Conservation (phyloP, 2,113 vertebrate genomes). For the Octodon degus region DNA sequence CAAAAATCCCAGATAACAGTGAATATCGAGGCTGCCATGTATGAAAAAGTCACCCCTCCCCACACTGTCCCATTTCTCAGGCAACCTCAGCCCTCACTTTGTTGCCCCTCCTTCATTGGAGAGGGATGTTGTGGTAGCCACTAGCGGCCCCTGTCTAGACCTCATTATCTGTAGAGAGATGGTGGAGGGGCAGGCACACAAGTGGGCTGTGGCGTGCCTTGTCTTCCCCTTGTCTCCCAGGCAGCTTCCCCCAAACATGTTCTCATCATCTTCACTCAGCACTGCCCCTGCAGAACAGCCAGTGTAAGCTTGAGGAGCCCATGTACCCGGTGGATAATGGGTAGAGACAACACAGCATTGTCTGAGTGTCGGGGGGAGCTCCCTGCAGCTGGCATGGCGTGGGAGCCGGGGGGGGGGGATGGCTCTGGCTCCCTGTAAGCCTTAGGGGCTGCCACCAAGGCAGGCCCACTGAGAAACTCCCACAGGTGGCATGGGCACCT, state of each 20-base stretch:
- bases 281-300: background rate
- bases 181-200: background rate
- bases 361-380: slow-evolving; percentile 49
- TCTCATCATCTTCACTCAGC: background rate
- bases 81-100: background rate
- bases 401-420: background rate
- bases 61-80: background rate
- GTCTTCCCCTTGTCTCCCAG: background rate
- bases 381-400: slow-evolving; percentile 39
- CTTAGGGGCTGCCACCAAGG: slow-evolving; percentile 59
- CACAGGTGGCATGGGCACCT: background rate
- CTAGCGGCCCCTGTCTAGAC: background rate
- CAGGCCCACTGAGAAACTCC: slow-evolving; percentile 42
- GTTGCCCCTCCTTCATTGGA: background rate
- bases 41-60: background rate
- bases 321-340: background rate
- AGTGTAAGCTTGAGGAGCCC: background rate
- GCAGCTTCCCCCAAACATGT: background rate
- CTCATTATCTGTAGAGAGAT: background rate
- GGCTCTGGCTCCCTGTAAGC: slow-evolving; percentile 19
- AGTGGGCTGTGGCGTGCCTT: background rate
- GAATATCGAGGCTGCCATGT: background rate
- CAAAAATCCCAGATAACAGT: background rate
- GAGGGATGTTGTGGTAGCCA: background rate
- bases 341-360: slow-evolving; percentile 23